Conservation (phyloP, 2,888 invertebrate genomes). For the Euplagia quadripunctaria region DNA sequence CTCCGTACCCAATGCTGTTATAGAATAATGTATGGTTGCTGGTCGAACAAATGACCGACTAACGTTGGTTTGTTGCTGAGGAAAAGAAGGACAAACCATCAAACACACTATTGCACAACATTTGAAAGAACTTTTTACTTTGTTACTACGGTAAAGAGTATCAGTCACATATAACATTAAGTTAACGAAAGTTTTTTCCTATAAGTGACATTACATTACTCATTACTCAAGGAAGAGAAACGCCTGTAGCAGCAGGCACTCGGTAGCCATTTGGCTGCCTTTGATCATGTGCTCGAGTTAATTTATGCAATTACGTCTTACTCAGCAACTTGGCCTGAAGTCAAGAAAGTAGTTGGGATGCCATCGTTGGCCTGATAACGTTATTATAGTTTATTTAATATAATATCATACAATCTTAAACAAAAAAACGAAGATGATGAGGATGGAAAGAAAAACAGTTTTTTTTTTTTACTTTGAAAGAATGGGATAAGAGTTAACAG, state of each 20-base stretch:
- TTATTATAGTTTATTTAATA: neutral
- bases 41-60: no score
- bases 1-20: no score
- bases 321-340: conserved; percentile 62
- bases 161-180: neutral
- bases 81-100: no score
- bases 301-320: conserved; percentile 72
- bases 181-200: neutral
- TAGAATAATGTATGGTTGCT: no score
- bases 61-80: no score
- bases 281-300: conserved; percentile 67
- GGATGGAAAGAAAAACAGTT: no score
- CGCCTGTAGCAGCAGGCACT: conserved; percentile 51
- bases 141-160: no score
- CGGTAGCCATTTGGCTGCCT: conserved; percentile 57
- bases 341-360: conserved; percentile 58
- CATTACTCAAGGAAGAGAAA: conserved; percentile 31
- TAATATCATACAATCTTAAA: neutral
- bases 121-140: no score
- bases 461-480: neutral
- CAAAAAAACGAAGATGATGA: no score
- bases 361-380: conserved; percentile 18
- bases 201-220: neutral
- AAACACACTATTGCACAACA: no score
- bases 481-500: neutral